Percentiles rank a stretch among this genome's conserved stretches.
These are phyloP conservation scores for Empidonax alnorum DNA, from an alignment of 2,113 vertebrate genomes.

Conservation along the genomic window DNA sequence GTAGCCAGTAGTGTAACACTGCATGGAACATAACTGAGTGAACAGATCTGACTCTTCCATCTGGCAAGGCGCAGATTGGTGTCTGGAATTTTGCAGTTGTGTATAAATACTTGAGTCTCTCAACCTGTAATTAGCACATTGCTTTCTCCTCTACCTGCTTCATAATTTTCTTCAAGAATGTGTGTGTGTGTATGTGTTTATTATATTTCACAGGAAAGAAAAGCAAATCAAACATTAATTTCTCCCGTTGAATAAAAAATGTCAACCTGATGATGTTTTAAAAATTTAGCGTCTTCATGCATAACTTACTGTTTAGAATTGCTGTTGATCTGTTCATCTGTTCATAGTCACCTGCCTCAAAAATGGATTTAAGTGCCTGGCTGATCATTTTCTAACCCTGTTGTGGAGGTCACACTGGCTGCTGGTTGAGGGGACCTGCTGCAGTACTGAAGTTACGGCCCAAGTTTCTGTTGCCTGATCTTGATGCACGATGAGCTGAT, in stretches of 20 bases:
- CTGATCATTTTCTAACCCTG: background rate
- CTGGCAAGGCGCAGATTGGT: background rate
- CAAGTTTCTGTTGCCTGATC: background rate
- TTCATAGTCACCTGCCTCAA: background rate
- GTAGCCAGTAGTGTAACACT: background rate
- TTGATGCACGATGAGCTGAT: slow-evolving; percentile 23
- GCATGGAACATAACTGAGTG: background rate
- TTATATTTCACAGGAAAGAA: background rate
- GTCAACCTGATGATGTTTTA: background rate
- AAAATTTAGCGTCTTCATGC: background rate
- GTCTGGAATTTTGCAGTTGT: background rate
- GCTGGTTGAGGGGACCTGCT: background rate
- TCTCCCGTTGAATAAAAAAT: background rate
- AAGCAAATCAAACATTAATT: background rate
- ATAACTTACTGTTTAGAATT: background rate
- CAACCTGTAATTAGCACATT: background rate
- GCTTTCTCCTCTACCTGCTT: background rate
- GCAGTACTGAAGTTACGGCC: background rate
- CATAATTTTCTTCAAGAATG: background rate
- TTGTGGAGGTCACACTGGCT: background rate
- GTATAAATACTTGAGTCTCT: background rate
- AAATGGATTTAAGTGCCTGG: background rate
- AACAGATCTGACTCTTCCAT: background rate
- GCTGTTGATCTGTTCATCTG: background rate
- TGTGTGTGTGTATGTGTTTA: background rate